phyloP scores from a whole-genome alignment of 2,113 vertebrate species.

The Sturnira hondurensis region DNA sequence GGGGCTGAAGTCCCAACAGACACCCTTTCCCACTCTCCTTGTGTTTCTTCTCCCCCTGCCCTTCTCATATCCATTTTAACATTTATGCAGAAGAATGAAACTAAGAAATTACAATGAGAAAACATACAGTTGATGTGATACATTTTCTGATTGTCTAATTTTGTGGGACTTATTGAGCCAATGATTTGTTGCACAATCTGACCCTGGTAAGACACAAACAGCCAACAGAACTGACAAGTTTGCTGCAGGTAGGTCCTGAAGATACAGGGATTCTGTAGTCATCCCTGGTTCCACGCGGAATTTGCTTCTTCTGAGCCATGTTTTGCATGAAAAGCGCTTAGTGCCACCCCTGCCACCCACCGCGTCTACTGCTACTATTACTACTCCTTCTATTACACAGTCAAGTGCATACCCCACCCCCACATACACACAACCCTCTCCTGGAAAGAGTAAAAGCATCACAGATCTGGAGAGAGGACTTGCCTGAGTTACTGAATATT shows the following conservation, averaged over 20 bases:
- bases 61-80: neutral
- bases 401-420: neutral
- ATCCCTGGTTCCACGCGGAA: neutral
- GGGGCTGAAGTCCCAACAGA: neutral
- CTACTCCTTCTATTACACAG: neutral
- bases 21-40: neutral
- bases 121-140: neutral
- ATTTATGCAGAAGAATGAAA: neutral
- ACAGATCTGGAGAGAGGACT: neutral
- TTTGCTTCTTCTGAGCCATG: neutral
- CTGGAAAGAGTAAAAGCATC: neutral
- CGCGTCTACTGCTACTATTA: neutral
- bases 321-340: neutral
- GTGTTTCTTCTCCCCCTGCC: neutral
- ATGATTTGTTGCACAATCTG: neutral
- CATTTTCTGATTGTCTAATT: neutral
- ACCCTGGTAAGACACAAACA: neutral
- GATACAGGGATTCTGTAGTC: neutral
- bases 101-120: neutral
- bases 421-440: neutral
- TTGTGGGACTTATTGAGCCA: neutral
- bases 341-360: fast-evolving
- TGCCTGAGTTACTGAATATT: neutral
- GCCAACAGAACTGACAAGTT: neutral
- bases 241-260: neutral